phyloP scores from a whole-genome alignment of 1,140 invertebrate species.

The Cydia pomonella region DNA sequence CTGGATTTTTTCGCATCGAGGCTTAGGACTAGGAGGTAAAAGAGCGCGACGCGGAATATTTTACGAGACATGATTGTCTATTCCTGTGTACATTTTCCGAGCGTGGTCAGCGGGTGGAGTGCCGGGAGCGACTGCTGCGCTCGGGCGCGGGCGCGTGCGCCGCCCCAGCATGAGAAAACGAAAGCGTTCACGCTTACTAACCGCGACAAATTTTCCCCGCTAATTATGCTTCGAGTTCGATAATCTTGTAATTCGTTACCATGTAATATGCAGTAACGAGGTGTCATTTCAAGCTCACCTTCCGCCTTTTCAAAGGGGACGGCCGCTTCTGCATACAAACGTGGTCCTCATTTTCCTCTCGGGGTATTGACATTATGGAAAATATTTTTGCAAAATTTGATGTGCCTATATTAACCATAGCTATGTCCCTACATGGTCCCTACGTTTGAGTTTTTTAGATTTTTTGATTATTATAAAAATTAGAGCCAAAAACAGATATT shows the following conservation, averaged over 20 bases:
- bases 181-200: conserved; percentile 72
- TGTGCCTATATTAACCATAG: no score
- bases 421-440: no score
- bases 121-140: conserved; percentile 59
- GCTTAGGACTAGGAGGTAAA: conserved; percentile 50
- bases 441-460: no score
- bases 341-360: no score
- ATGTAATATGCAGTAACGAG: conserved; percentile 46
- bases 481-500: no score
- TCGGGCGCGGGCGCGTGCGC: conserved; percentile 22
- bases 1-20: conserved; percentile 57
- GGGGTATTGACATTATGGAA: no score
- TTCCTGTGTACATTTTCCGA: conserved; percentile 57
- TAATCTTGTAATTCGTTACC: conserved; percentile 59
- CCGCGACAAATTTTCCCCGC: conserved; percentile 65
- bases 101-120: conserved; percentile 54
- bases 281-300: conserved; percentile 40
- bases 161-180: conserved; percentile 68
- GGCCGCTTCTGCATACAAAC: no score
- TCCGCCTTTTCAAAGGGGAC: conserved; percentile 47
- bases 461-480: no score
- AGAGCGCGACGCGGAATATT: conserved; percentile 51
- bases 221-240: conserved; percentile 61
- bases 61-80: conserved; percentile 60
- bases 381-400: no score